phyloP scores from a whole-genome alignment of 2,888 invertebrate genomes.

The Callimorpha dominula region DNA sequence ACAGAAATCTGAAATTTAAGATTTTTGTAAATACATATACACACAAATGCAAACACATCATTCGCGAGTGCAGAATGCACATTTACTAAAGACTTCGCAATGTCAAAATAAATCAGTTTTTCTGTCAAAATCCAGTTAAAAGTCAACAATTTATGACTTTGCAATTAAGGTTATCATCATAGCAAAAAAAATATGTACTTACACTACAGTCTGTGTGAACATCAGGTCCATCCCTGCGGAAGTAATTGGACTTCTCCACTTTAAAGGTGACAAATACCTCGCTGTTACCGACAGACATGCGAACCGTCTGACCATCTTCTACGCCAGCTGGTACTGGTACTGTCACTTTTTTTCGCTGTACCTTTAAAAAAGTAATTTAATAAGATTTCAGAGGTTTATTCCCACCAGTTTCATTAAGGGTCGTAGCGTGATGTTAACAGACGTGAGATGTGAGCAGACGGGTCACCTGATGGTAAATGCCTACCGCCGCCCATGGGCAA shows the following conservation, averaged over 20 bases:
- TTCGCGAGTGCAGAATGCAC: neutral
- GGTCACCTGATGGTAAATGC: no score
- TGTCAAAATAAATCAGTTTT: neutral
- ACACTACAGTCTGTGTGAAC: constrained; percentile 96
- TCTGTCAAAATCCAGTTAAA: neutral
- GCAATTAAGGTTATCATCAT: neutral
- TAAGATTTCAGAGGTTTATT: no score
- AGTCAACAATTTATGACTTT: neutral
- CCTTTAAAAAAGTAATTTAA: constrained; percentile 63
- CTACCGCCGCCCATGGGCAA: no score
- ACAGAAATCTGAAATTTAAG: constrained; percentile 89
- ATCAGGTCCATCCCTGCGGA: constrained; percentile 97
- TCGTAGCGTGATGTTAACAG: no score
- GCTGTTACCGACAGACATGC: constrained; percentile 96
- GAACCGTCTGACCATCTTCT: constrained; percentile 98
- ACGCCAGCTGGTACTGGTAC: constrained; percentile 98
- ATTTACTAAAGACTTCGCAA: no score
- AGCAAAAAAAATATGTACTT: constrained; percentile 45
- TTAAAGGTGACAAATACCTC: constrained; percentile 98
- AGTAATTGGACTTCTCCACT: constrained; percentile 95
- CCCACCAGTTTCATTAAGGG: no score
- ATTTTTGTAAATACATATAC: neutral
- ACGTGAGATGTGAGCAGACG: no score
- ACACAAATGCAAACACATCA: neutral
- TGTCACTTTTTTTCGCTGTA: constrained; percentile 95